Base-by-base conservation (phyloP, 2,888 invertebrate species). In the Thera obeliscata region DNA sequence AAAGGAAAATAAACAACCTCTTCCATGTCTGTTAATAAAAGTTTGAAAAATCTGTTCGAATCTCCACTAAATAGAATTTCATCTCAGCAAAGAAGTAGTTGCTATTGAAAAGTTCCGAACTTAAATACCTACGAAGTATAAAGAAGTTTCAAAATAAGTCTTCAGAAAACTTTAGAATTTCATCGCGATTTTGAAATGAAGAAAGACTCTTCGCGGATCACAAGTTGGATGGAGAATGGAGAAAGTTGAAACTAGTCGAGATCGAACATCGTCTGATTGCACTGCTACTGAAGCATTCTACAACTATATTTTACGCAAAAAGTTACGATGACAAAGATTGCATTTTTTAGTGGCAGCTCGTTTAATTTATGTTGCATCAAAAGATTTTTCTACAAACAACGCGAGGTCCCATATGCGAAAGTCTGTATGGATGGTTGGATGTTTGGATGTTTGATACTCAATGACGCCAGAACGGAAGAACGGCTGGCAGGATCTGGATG, bases 241-340 rank as follows among this genome's bases (percentile, higher is more conserved):
- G 79, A 81, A 87, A 89, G 83, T 87, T 88, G 74, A 74, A 81
- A 83, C 80, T 80, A 83, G 84, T 79, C 76, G 78, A 81, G 83
- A 86, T 88, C 86, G 84, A 85, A 86, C 82, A 76, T 81, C 79
- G 78, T 86, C 82, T 89, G 91, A 91, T 90, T 91, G 91, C 89
- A 85, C 82, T 83, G 80, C 77, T 78, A 83, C 83, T 84, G 81
- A 78, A 80, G 82, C 82, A 84, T 85, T 88, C 89, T 79, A 33
- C 77, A 82, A 80, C 81, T 85, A 88, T 86, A 83, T 83, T 67
- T 66, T 64, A 22, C 48, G 46, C 54, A 33, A 38, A 59, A 72
- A 66, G 52, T 66, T 61, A 11, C 50, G 43, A 59, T 54, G n/a
- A 54, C 11, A 35, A 54, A 35, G 35, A 55, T 55, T 55, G 54